Conservation (phyloP, 2,113 vertebrate genomes). For the Myotis yumanensis region DNA sequence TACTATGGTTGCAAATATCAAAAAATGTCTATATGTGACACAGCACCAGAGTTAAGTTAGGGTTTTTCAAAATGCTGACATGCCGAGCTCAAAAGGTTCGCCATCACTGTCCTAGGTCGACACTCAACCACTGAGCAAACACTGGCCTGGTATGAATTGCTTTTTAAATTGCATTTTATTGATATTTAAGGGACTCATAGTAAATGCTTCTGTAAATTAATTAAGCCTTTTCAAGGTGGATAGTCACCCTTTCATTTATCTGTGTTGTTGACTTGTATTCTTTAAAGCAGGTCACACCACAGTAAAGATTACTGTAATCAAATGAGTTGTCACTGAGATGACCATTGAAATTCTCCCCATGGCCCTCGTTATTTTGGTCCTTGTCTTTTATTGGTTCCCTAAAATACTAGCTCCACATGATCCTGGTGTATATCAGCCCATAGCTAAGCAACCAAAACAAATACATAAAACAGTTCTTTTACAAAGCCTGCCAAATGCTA, state of each 20-base stretch:
- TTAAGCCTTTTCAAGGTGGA: not conserved
- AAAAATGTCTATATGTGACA: no score
- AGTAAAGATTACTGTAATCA: not conserved
- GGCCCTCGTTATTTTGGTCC: not conserved
- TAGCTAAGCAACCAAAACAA: conserved; percentile 52
- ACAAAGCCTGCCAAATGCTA: conserved; percentile 18
- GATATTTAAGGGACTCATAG: not conserved
- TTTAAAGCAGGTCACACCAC: not conserved
- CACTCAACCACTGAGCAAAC: no score
- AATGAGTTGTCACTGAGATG: conserved; percentile 13
- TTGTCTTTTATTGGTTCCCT: not conserved
- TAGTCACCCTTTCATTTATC: conserved; percentile 1
- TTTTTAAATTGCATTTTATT: conserved; percentile 26
- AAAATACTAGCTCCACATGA: not conserved
- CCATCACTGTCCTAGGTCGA: no score
- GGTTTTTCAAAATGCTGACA: no score
- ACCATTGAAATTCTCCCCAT: not conserved
- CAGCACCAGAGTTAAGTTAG: no score
- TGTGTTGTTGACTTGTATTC: not conserved
- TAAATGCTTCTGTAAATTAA: conserved; percentile 19
- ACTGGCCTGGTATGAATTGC: not conserved
- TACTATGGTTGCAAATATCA: no score
- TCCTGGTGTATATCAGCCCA: not conserved
- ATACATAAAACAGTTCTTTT: conserved; percentile 8
- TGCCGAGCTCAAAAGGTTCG: no score